phyloP scores from a whole-genome alignment of 2,888 invertebrate species.

The Callyntrura guangdongensis region DNA sequence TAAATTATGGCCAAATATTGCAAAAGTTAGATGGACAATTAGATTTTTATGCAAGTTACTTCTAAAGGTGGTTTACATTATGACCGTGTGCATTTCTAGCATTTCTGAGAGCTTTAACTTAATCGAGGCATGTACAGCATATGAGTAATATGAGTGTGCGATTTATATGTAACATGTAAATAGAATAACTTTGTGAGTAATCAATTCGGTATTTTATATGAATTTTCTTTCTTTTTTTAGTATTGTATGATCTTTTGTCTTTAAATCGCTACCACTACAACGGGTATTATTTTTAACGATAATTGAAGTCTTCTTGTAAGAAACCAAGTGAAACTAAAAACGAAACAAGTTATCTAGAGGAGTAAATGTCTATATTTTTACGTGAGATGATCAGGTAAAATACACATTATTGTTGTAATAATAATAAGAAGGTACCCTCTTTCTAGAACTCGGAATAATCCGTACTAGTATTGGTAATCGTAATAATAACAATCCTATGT shows the following conservation, averaged over 20 bases:
- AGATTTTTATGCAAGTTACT: slow-evolving; percentile 6
- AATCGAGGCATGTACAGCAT: background rate
- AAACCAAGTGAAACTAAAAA: slow-evolving; percentile 24
- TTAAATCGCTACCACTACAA: background rate
- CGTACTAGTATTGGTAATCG: slow-evolving; percentile 31
- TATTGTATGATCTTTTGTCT: slow-evolving; percentile 26
- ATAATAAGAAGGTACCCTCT: slow-evolving; percentile 68
- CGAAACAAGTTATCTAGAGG: slow-evolving; percentile 40
- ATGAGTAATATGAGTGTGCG: background rate
- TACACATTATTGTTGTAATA: slow-evolving; percentile 62
- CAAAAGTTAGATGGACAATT: background rate
- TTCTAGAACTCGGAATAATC: slow-evolving; percentile 56
- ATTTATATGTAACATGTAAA: background rate
- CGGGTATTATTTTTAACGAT: background rate
- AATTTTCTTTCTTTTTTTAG: slow-evolving; percentile 25
- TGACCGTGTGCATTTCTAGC: background rate
- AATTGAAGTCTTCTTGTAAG: background rate
- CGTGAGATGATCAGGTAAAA: slow-evolving; percentile 73
- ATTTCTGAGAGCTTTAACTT: background rate
- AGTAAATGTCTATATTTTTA: slow-evolving; percentile 51
- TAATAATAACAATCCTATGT: slow-evolving; percentile 38
- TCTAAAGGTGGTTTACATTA: background rate
- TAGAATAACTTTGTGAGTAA: slow-evolving; percentile 13
- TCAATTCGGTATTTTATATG: slow-evolving; percentile 11
- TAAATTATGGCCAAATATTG: background rate